Percentiles rank a stretch among this genome's conserved stretches.
Conservation (phyloP, 2,888 invertebrate species). For the Merodon equestris region DNA sequence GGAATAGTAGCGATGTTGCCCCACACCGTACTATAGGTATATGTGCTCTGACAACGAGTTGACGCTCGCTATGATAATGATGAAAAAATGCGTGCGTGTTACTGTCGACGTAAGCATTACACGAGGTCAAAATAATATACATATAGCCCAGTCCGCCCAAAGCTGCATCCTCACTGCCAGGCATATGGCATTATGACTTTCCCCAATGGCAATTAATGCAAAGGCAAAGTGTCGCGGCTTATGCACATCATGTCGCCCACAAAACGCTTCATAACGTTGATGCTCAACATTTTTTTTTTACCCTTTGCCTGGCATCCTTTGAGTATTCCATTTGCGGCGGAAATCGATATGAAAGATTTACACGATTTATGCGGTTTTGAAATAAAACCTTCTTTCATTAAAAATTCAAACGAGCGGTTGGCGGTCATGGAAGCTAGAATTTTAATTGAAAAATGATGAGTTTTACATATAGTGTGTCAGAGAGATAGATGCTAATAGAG, state of each 20-base stretch:
- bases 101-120: conserved; percentile 23
- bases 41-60: too few relatives aligned
- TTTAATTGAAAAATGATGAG: conserved; percentile 36
- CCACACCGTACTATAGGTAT: conserved; percentile 7
- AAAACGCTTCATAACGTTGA: conserved; percentile 18
- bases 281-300: conserved; percentile 14
- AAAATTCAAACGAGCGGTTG: conserved; percentile 30
- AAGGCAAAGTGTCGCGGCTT: conserved; percentile 29
- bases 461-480: too few relatives aligned
- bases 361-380: neutral
- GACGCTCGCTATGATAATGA: conserved; percentile 23
- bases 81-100: conserved; percentile 5
- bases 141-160: neutral
- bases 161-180: conserved; percentile 8
- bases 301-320: conserved; percentile 4
- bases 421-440: conserved; percentile 39
- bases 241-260: conserved; percentile 38
- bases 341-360: conserved; percentile 47
- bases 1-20: conserved; percentile 8
- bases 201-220: conserved; percentile 43
- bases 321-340: conserved; percentile 6
- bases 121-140: conserved; percentile 38
- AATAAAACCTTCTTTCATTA: conserved; percentile 35
- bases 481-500: conserved; percentile 5
- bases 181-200: neutral